Evolutionary conservation across 2,113 vertebrate genomes (phyloP).

Genomic region (Sinosuthora webbiana): DNA sequence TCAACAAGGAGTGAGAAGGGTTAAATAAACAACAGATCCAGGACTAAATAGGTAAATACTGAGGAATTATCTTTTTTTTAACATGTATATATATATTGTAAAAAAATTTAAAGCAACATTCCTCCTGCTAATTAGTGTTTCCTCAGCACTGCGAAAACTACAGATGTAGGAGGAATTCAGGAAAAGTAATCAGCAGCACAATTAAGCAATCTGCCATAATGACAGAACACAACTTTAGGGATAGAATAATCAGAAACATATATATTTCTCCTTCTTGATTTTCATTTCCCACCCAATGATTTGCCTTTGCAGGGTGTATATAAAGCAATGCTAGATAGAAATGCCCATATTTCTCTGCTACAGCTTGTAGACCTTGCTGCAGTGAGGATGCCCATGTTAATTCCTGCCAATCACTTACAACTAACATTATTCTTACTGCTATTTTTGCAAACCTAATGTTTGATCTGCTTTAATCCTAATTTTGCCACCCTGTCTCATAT

Average conservation of each 20-base stretch:
- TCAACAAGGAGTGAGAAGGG: neutral
- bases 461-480: neutral
- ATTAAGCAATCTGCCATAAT: constrained; percentile 74
- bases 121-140: constrained; percentile 66
- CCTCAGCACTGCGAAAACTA: constrained; percentile 37
- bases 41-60: neutral
- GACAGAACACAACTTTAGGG: constrained; percentile 71
- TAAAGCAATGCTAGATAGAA: neutral
- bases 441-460: neutral
- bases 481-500: neutral
- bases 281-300: constrained; percentile 48
- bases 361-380: neutral
- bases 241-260: constrained; percentile 69
- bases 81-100: neutral
- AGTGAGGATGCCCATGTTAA: neutral
- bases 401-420: neutral
- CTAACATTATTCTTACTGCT: neutral
- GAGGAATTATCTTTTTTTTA: neutral
- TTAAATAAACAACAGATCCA: constrained; percentile 12
- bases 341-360: neutral
- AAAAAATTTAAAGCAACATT: constrained; percentile 54
- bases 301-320: constrained; percentile 20
- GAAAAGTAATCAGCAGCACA: constrained; percentile 74
- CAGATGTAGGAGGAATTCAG: constrained; percentile 67
- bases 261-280: constrained; percentile 63